Percentiles rank a stretch among this genome's conserved stretches.
Evolutionary conservation across 2,888 invertebrate genomes (phyloP).

Genomic region (Deilephila porcellus): DNA sequence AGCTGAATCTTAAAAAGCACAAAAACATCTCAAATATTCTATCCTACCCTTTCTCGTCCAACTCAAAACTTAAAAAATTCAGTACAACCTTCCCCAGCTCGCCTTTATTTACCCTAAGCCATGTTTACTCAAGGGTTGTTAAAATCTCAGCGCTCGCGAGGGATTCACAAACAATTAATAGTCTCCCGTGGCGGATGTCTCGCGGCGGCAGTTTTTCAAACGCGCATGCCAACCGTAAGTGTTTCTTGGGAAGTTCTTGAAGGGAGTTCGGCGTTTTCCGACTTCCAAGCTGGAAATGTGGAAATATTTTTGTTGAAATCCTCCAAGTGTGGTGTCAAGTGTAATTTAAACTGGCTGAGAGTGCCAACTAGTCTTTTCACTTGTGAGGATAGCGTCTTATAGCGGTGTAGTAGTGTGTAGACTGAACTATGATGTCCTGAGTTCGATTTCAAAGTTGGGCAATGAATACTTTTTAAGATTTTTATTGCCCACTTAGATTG

Average conservation of each 20-base stretch:
- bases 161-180: conserved; percentile 29
- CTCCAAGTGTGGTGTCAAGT: neutral
- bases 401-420: neutral
- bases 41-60: neutral
- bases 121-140: conserved; percentile 12
- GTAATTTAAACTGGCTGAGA: neutral
- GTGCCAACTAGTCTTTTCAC: neutral
- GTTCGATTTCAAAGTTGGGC: neutral
- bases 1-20: neutral
- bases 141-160: conserved; percentile 24
- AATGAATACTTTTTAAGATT: too few relatives aligned
- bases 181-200: conserved; percentile 13
- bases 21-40: neutral
- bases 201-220: conserved; percentile 22
- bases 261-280: conserved; percentile 14
- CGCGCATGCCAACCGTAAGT: conserved; percentile 19
- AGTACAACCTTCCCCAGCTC: neutral
- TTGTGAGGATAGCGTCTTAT: neutral
- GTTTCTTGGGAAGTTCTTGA: conserved; percentile 18
- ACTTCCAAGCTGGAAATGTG: conserved; percentile 3
- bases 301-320: conserved; percentile 19
- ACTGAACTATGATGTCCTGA: neutral
- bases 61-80: neutral
- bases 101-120: conserved; percentile 7
- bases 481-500: too few relatives aligned